Evolutionary conservation across 2,888 invertebrate genomes (phyloP), one percentile per base, ranked within the genome.

Genomic region (Cordilura impudica): DNA sequence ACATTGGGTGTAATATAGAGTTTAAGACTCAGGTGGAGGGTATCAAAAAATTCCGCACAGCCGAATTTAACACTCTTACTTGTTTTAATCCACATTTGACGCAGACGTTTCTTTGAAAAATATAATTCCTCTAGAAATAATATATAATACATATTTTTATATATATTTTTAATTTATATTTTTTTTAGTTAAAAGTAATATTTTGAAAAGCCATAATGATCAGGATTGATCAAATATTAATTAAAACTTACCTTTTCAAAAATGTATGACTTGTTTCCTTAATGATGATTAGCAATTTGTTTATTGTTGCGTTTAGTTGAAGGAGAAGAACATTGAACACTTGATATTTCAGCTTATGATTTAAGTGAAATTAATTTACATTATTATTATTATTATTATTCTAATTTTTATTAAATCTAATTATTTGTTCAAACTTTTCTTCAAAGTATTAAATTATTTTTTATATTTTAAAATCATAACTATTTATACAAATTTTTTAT

Each of bases 261-360:
- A 39, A 39, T 39, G n/a, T n/a, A 4, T 39, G 4, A 39, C n/a
- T n/a, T n/a, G n/a, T 39, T n/a, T 39, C 35, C 35, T 39, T 39
- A 39, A 4, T 7, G n/a, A 39, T 39, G n/a, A 4, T 51, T 23
- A 1, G 4, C 2, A 21, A 7, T 21, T 21, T 12, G 1, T 66
- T 54, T 45, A 12, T 29, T 21, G 5, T n/a, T 51, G 23, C 23
- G n/a, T 23, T 51, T 51, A 19, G 53, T 71, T 47, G 54, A 26
- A 70, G 69, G n/a, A 51, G 51, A 21, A 51, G 47, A 63, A 63
- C 49, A 56, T 76, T 76, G 69, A 76, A 76, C 69, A 76, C 69
- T 76, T 76, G 10, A 39, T 75, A 43, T 65, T 76, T 76, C 75
- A 76, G 56, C 49, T 70, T 39, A 39, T 58, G 26, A 69, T 39